Base-by-base conservation (phyloP, 2,888 invertebrate genomes). In the Listrodromus nycthemerus region DNA sequence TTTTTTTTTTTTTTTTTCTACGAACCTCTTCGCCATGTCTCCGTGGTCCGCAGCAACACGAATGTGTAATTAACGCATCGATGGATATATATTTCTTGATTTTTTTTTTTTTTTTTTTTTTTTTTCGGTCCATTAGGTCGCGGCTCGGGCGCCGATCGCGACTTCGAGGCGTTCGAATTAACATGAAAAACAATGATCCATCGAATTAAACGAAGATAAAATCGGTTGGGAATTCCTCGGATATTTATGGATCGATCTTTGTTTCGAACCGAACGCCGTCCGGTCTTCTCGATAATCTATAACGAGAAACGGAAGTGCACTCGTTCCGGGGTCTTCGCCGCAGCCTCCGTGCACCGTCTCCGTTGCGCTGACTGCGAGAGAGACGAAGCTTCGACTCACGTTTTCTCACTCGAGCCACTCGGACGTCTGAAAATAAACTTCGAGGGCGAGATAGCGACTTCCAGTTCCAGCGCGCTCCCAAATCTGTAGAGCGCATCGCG, bases 391-490 rank as follows among this genome's bases (percentile, higher is more conserved):
- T 24, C 63, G 63, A 50, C 65, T 33, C 30, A n/a, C 55, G n/a
- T 55, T 65, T 65, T 74, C 74, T 58, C 69, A 50, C 78, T 74
- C 65, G 48, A 50, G 76, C 80, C 41, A 84, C 80, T 81, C 70
- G 81, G 66, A 58, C 65, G 78, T 84, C 84, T 84, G 73, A 81
- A 81, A 84, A 84, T 84, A 84, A 84, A 81, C 80, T 30, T 48
- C 55, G 74, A 65, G 73, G 83, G 80, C 67, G 24, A 69, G 80
- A 84, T 77, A 74, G 77, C 52, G 71, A n/a, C 58, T 73, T 83
- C 76, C 76, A 73, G 80, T 48, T 80, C 63, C 80, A 75, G 61
- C 50, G 16, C 30, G 21, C n/a, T 16, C 24, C 52, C 71, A 21
- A 27, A 52, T 27, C 27, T n/a, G 24, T 19, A 19, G 7, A 63